Evolutionary conservation across 2,797 vertebrate genomes (phyloP).

Genomic region (Enteromius treurensis): DNA sequence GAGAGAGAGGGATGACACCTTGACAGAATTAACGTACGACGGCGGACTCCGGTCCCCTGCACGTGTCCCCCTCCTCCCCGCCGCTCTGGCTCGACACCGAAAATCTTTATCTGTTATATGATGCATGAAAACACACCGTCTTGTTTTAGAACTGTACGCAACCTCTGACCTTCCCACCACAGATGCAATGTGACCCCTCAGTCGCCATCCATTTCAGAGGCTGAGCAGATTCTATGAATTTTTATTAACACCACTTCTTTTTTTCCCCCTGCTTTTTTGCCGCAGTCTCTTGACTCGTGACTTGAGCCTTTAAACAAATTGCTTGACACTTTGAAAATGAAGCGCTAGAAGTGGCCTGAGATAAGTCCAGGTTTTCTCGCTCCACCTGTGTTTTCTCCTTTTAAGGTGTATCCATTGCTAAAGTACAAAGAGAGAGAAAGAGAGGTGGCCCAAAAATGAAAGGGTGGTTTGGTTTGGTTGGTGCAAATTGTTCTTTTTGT

Average conservation of each 20-base stretch:
- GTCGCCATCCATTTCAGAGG: constrained; percentile 91
- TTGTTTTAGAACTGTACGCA: constrained; percentile 87
- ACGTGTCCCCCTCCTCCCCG: constrained; percentile 53
- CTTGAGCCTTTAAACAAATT: constrained; percentile 85
- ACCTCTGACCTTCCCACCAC: constrained; percentile 86
- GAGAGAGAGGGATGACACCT: constrained; percentile 59
- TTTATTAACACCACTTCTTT: constrained; percentile 86
- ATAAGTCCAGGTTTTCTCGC: constrained; percentile 71
- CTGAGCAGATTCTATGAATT: constrained; percentile 98
- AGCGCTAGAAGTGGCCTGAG: constrained; percentile 84
- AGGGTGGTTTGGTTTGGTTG: not conserved
- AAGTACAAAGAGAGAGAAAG: not conserved
- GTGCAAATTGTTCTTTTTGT: not conserved
- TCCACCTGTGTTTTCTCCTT: constrained; percentile 11
- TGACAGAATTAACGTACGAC: constrained; percentile 60
- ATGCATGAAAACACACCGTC: constrained; percentile 97
- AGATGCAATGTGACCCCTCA: constrained; percentile 95
- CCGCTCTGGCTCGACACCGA: constrained; percentile 53
- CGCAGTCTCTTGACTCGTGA: constrained; percentile 67
- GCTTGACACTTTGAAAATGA: constrained; percentile 88
- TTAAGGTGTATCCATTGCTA: not conserved
- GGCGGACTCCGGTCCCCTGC: constrained; percentile 19
- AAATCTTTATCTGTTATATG: constrained; percentile 95
- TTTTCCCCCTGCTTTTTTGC: constrained; percentile 57
- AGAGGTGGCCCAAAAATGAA: not conserved